Conservation (phyloP, 2,113 vertebrate genomes). For the Sebastes fasciatus region DNA sequence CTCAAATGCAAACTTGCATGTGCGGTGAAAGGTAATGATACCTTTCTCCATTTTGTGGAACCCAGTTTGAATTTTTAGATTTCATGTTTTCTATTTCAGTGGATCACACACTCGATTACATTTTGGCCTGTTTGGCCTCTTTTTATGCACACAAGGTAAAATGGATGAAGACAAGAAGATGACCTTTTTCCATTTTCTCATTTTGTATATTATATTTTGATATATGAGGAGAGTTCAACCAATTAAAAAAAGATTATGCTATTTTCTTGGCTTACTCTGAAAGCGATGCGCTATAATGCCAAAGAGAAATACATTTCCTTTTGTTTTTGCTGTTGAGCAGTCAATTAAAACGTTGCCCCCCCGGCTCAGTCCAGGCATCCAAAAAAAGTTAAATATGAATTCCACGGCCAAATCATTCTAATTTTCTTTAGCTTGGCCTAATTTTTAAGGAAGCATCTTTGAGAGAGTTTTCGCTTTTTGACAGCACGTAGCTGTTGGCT, state of each 20-base stretch:
- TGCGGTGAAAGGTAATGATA: not conserved
- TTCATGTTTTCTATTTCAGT: not conserved
- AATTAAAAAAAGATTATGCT: conserved; percentile 31
- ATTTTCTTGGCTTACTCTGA: conserved; percentile 16
- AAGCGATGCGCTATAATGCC: conserved; percentile 3
- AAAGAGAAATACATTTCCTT: conserved; percentile 20
- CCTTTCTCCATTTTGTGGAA: not conserved
- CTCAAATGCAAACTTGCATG: not conserved
- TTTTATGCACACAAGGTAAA: not conserved
- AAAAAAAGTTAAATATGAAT: conserved; percentile 31
- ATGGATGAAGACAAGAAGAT: not conserved
- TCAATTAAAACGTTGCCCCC: conserved; percentile 38
- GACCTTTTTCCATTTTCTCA: conserved; percentile 4
- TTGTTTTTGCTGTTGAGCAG: conserved; percentile 28
- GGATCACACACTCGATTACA: not conserved
- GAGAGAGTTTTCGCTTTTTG: conserved; percentile 8
- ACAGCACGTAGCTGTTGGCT: conserved; percentile 50
- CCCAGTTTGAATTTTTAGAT: not conserved
- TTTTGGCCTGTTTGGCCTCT: not conserved
- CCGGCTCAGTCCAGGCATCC: conserved; percentile 32
- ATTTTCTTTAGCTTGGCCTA: conserved; percentile 47
- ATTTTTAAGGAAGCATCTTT: conserved; percentile 29
- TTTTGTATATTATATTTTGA: not conserved
- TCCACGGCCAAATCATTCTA: conserved; percentile 8
- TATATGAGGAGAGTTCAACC: conserved; percentile 18